Evolutionary conservation across 1,140 invertebrate species (phyloP).

Genomic region (Arctopsyche grandis): DNA sequence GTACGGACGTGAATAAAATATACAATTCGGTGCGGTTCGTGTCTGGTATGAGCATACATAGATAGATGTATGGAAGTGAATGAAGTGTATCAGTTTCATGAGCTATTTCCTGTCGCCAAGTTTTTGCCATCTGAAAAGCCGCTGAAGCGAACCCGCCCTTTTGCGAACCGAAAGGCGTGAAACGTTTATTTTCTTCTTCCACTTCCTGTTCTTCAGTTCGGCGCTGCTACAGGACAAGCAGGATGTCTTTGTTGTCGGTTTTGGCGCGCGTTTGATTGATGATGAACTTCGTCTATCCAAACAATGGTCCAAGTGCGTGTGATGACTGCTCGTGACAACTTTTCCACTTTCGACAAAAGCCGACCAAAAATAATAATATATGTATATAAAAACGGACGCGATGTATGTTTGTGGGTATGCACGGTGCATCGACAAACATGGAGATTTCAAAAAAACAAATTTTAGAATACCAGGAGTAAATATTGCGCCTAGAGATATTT

Average conservation of each 20-base stretch:
- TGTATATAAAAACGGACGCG: too few species aligned
- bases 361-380: neutral
- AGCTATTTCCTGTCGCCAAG: slow-evolving; percentile 48
- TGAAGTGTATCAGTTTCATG: slow-evolving; percentile 40
- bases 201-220: neutral
- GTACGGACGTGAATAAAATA: too few species aligned
- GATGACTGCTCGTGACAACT: slow-evolving; percentile 29
- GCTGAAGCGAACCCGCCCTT: slow-evolving; percentile 45
- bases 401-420: too few species aligned
- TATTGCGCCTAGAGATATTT: too few species aligned
- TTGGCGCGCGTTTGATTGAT: slow-evolving; percentile 51
- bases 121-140: slow-evolving; percentile 44
- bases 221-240: neutral
- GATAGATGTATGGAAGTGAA: too few species aligned
- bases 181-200: slow-evolving; percentile 47
- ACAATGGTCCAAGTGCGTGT: slow-evolving; percentile 14
- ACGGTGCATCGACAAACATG: too few species aligned
- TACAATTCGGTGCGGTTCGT: too few species aligned
- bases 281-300: slow-evolving; percentile 43
- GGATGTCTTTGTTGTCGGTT: slow-evolving; percentile 48
- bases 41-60: too few species aligned
- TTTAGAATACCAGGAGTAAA: too few species aligned
- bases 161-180: slow-evolving; percentile 42
- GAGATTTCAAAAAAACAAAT: too few species aligned
- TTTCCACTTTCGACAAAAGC: neutral